Percentiles rank a stretch among this genome's conserved stretches.
Evolutionary conservation across 2,888 invertebrate genomes (phyloP).

Genomic region (Chesias legatella): DNA sequence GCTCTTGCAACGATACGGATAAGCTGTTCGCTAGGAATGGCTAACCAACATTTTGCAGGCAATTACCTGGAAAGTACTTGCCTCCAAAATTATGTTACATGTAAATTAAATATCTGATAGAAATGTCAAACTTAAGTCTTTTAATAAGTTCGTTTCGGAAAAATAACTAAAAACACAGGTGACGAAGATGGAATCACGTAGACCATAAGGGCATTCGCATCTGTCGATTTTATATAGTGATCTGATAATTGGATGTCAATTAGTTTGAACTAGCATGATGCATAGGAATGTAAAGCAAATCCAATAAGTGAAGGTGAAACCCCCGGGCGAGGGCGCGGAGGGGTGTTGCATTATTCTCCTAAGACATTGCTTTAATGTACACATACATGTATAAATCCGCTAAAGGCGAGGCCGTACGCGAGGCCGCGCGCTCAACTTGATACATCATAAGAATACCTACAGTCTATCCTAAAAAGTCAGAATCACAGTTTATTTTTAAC

Average conservation of each 20-base stretch:
- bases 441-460: conserved; percentile 68
- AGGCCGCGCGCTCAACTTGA: conserved; percentile 44
- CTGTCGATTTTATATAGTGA: conserved; percentile 5
- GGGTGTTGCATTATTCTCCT: conserved; percentile 8
- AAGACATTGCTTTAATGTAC: conserved; percentile 23
- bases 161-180: conserved; percentile 15
- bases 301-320: conserved; percentile 14
- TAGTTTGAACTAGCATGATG: conserved; percentile 11
- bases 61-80: conserved; percentile 24
- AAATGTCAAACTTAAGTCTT: conserved; percentile 34
- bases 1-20: conserved; percentile 27
- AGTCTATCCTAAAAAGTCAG: conserved; percentile 77
- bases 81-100: conserved; percentile 26
- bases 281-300: conserved; percentile 27
- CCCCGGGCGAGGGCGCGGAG: conserved; percentile 1
- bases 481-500: conserved; percentile 81
- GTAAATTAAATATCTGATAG: conserved; percentile 26
- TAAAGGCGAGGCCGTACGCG: conserved; percentile 35
- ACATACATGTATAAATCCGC: conserved; percentile 30
- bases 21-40: conserved; percentile 35
- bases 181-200: conserved; percentile 7
- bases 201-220: conserved; percentile 11
- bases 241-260: conserved; percentile 1
- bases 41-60: conserved; percentile 26
- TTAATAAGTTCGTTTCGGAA: conserved; percentile 29